These are phyloP conservation scores for Peromyscus attwateri DNA, from an alignment of 2,797 vertebrate genomes.

Conservation along the genomic window DNA sequence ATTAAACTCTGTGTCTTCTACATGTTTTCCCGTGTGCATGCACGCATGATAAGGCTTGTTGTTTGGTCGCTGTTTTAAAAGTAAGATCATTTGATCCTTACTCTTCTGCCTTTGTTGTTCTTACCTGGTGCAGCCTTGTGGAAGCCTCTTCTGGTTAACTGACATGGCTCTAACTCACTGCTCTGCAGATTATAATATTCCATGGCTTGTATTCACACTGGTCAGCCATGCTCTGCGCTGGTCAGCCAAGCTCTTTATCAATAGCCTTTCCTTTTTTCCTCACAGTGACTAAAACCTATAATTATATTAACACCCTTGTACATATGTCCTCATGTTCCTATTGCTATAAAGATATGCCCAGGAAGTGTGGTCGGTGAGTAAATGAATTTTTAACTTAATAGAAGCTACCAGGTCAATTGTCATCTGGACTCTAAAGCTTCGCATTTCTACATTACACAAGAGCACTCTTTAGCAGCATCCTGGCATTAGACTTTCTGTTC, in stretches of 20 bases:
- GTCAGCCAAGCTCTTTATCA: not conserved
- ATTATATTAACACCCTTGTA: not conserved
- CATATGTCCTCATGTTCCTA: not conserved
- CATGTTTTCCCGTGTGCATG: not conserved
- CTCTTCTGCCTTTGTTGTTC: slow-evolving; percentile 4
- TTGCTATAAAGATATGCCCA: not conserved
- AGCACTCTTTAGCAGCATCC: not conserved
- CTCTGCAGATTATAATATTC: not conserved
- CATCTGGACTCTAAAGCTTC: not conserved
- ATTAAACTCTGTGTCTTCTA: not conserved
- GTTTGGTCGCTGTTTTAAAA: not conserved
- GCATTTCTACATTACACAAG: not conserved
- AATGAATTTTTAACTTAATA: slow-evolving; percentile 6
- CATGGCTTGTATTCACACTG: no score
- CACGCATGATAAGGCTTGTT: not conserved
- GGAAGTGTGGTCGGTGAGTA: not conserved
- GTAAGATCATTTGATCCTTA: not conserved
- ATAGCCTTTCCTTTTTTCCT: not conserved
- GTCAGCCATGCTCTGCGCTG: not conserved
- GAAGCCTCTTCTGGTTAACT: not conserved
- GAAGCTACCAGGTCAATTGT: slow-evolving; percentile 5
- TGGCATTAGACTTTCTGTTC: not conserved
- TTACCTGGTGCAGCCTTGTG: not conserved
- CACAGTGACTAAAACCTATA: not conserved
- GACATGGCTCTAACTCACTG: not conserved